Evolutionary conservation across 2,797 vertebrate genomes (phyloP), one percentile per base, ranked within the genome.

Genomic region (Poeciliopsis gracilis): DNA sequence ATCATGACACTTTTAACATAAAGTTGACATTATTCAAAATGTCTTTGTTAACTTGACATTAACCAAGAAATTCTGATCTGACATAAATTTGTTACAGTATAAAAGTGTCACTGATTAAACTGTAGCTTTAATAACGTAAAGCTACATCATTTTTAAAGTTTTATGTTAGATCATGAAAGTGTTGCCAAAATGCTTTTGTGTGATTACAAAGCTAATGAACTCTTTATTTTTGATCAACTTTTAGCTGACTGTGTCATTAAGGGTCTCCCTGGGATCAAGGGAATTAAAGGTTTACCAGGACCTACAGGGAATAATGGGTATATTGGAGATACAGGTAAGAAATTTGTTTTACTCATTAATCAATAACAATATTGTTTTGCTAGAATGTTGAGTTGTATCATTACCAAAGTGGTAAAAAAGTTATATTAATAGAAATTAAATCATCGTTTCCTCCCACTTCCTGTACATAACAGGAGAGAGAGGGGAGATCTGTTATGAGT

Each of bases 271-370:
- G 92, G 91, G 79, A 33, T 70, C 6, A 93, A 92, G 76, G 94
- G 94, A 51, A 1, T 74, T 38, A 84, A 1, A 41, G 94, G 94
- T 36, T 0, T 3, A 0, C 36, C 72, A 76, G 94, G 94, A 78
- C 63, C 2, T 2, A 2, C 0, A 0, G 94, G 94, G 66, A 53
- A 88, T 77, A n/a, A 80, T 49, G 92, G 93, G 4, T 0, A 0
- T 1, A 73, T 36, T 84, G 93, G 94, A 80, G 81, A 53, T 71
- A 92, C 93, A 95, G 94, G 93, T 94, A 20, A 33, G 81, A 81
- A 73, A 51, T 10, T 69, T 33, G 1, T 72, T 25, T 75, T 59
- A 72, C 45, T 75, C 10, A 41, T 59, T 1, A 10, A 67, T 16
- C 10, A 25, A 23, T 18, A 23, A 23, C 7, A 23, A 51, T 51